Percentiles rank a stretch among this genome's conserved stretches.
Conservation (phyloP, 2,888 invertebrate species). For the Saturnia japonica region DNA sequence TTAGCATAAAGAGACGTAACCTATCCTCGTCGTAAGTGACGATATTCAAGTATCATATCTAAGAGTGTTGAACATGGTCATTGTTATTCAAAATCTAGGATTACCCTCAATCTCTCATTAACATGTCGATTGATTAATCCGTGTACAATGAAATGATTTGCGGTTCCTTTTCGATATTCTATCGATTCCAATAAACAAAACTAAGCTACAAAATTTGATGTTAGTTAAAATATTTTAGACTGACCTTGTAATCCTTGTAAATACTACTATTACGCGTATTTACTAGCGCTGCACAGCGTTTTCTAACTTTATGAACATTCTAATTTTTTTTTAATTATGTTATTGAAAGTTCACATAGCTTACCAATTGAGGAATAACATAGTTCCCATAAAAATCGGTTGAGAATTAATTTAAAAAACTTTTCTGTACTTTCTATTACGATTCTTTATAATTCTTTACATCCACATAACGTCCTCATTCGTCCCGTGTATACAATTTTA, state of each 20-base stretch:
- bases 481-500: too few species aligned
- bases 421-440: too few species aligned
- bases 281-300: too few species aligned
- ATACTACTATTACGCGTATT: neutral
- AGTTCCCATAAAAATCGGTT: too few species aligned
- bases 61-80: neutral
- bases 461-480: too few species aligned
- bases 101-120: slow-evolving; percentile 5
- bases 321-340: too few species aligned
- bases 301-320: too few species aligned
- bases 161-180: neutral
- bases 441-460: too few species aligned
- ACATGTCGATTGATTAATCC: slow-evolving; percentile 12
- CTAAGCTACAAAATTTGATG: neutral
- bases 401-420: too few species aligned
- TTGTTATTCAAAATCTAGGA: slow-evolving; percentile 8
- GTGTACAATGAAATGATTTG: slow-evolving; percentile 5
- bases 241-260: neutral
- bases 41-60: neutral
- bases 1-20: too few species aligned
- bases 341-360: too few species aligned
- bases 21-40: neutral
- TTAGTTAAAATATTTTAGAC: neutral
- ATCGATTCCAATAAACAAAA: slow-evolving; percentile 1
- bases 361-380: too few species aligned